These are phyloP conservation scores for Bombus waltoni DNA, from an alignment of 1,140 invertebrate genomes.

Conservation along the genomic window DNA sequence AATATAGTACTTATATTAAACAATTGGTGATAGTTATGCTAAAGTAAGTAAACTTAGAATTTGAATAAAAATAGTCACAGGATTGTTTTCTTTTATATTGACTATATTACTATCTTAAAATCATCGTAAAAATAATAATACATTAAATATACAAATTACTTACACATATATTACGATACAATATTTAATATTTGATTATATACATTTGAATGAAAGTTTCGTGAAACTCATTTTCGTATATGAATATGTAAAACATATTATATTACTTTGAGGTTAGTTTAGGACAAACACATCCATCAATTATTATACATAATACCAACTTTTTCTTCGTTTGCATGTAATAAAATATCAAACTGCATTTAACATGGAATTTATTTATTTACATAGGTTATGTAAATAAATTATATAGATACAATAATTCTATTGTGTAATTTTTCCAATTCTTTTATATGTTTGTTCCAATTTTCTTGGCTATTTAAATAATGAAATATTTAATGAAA, in stretches of 20 bases:
- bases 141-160: neutral
- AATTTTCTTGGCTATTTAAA: neutral
- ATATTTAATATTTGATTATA: neutral
- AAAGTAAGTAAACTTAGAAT: neutral
- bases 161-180: neutral
- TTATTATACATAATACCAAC: neutral
- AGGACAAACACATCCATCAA: no score
- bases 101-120: neutral
- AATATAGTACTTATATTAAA: no score
- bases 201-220: neutral
- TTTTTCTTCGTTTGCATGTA: no score
- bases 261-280: constrained; percentile 8
- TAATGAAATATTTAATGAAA: neutral
- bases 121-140: neutral
- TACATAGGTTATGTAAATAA: no score
- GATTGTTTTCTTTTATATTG: neutral
- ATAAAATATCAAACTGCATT: no score
- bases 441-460: neutral
- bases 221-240: neutral
- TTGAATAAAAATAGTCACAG: neutral
- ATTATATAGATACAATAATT: no score
- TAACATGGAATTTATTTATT: no score
- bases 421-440: neutral
- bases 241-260: neutral
- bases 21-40: neutral